Evolutionary conservation across 2,888 invertebrate genomes (phyloP).

Genomic region (Theodoxus fluviatilis): DNA sequence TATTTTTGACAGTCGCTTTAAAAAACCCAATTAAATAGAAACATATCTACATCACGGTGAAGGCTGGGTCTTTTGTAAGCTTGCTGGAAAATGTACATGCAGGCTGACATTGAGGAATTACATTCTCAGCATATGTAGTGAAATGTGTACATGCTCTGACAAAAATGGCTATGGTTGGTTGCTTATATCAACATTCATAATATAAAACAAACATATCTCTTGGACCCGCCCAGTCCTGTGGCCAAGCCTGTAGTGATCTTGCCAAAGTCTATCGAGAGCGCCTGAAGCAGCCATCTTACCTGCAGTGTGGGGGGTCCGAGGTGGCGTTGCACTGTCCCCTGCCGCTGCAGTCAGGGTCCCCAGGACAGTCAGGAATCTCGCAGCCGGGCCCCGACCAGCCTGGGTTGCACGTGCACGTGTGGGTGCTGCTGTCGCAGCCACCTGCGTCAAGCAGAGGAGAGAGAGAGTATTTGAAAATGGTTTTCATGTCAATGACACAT

Average conservation of each 20-base stretch:
- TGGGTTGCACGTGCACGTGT: constrained; percentile 44
- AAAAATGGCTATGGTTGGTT: not conserved
- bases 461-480: not conserved
- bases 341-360: constrained; percentile 45
- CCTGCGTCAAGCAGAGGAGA: constrained; percentile 36
- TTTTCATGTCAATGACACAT: not conserved
- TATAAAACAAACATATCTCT: not conserved
- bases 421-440: constrained; percentile 47
- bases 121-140: too few relatives aligned
- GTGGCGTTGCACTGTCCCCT: constrained; percentile 38
- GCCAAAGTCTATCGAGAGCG: too few relatives aligned
- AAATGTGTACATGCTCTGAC: too few relatives aligned
- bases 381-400: constrained; percentile 52
- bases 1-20: too few relatives aligned
- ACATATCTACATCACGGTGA: too few relatives aligned
- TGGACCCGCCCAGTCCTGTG: not conserved
- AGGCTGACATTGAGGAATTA: too few relatives aligned
- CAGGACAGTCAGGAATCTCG: constrained; percentile 50
- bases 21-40: too few relatives aligned
- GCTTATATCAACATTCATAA: not conserved
- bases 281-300: constrained; percentile 37
- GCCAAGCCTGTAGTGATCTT: too few relatives aligned
- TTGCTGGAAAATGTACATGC: too few relatives aligned
- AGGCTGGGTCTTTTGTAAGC: too few relatives aligned
- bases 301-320: constrained; percentile 41